A percentile compares a stretch with the other conserved stretches of the same genome.
phyloP scores from a whole-genome alignment of 2,797 vertebrate species.

The Meda fulgida region DNA sequence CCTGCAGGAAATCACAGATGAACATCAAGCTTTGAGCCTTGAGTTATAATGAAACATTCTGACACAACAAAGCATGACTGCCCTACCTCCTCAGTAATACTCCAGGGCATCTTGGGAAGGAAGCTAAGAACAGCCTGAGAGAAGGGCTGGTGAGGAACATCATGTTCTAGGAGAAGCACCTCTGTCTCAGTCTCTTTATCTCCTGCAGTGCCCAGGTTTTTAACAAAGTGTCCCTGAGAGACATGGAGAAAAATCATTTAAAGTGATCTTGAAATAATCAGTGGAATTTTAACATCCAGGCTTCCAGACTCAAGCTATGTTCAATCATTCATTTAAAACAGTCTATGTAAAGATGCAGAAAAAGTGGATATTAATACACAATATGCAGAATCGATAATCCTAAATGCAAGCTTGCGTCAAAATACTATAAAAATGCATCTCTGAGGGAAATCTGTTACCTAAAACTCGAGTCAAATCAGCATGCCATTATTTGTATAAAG shows the following conservation, averaged over 20 bases:
- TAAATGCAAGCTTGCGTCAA: neutral
- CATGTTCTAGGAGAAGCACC: constrained; percentile 95
- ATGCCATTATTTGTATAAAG: neutral
- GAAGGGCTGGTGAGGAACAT: constrained; percentile 96
- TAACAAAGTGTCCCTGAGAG: constrained; percentile 94
- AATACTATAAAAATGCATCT: neutral
- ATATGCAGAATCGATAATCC: neutral
- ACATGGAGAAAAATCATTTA: neutral
- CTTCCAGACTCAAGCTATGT: neutral
- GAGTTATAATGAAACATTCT: neutral
- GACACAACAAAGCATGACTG: neutral
- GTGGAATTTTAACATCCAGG: neutral
- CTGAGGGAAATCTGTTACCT: neutral
- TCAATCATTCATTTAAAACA: neutral
- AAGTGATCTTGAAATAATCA: neutral
- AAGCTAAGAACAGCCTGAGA: constrained; percentile 93
- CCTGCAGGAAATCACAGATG: constrained; percentile 72
- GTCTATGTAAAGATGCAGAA: neutral
- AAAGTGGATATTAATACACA: neutral
- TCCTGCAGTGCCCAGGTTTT: constrained; percentile 88
- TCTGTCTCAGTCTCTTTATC: constrained; percentile 95
- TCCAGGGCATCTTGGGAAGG: constrained; percentile 94
- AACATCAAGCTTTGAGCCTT: neutral
- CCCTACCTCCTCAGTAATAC: constrained; percentile 87
- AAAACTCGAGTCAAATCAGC: neutral